Percentiles rank a stretch among this genome's conserved stretches.
Conservation (phyloP, 2,797 vertebrate species). For the Anableps anableps region DNA sequence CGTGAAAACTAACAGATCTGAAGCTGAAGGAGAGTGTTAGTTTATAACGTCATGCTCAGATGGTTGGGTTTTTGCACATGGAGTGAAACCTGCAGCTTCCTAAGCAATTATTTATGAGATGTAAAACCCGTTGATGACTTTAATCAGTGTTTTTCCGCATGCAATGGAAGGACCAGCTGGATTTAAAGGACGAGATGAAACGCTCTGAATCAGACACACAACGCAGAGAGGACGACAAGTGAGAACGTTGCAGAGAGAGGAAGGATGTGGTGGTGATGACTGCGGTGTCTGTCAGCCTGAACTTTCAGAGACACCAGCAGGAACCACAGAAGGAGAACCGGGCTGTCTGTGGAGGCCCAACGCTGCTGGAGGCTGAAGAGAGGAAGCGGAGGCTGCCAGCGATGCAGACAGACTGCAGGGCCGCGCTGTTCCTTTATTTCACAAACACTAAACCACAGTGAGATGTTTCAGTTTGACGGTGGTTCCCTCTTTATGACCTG, state of each 20-base stretch:
- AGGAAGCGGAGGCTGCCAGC: background rate
- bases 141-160: background rate
- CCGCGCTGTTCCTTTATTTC: background rate
- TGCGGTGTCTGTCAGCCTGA: background rate
- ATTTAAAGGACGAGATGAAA: background rate
- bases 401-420: background rate
- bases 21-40: background rate
- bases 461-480: background rate
- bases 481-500: background rate
- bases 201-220: background rate
- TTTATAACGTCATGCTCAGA: background rate
- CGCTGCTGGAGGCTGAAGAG: background rate
- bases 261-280: slow-evolving; percentile 44
- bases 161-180: background rate
- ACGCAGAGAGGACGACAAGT: background rate
- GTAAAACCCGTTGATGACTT: too few relatives aligned
- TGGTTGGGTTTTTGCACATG: too few relatives aligned
- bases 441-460: background rate
- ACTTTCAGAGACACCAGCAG: background rate
- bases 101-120: too few relatives aligned
- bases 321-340: background rate
- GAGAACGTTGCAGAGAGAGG: slow-evolving; percentile 16
- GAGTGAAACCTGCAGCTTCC: background rate
- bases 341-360: background rate
- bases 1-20: background rate